These are phyloP conservation scores for Chaetura pelagica DNA, from an alignment of 2,113 vertebrate species.

Conservation along the genomic window DNA sequence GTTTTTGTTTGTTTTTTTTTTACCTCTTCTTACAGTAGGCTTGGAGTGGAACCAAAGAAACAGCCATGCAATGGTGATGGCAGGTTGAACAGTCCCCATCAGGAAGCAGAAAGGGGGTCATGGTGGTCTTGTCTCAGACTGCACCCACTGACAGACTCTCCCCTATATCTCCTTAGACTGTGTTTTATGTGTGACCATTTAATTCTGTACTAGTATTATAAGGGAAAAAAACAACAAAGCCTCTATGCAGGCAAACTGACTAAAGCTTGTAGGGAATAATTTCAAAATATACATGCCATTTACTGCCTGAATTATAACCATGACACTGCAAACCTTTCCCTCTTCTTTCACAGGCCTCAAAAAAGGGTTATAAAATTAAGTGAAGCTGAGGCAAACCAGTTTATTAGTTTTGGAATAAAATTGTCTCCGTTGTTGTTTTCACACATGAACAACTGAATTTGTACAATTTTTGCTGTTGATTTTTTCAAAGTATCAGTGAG, in stretches of 20 bases:
- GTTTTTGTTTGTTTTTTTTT: background rate
- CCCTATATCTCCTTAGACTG: background rate
- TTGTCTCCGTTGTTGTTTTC: accelerated
- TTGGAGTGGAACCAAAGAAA: background rate
- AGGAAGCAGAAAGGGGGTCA: background rate
- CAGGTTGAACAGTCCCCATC: background rate
- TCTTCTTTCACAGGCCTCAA: background rate
- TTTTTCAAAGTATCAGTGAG: background rate
- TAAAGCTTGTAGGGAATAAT: background rate
- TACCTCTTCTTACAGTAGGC: background rate
- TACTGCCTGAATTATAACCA: background rate
- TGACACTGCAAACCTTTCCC: background rate
- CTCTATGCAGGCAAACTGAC: background rate
- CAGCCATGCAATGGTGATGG: too few relatives aligned
- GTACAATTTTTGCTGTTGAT: accelerated
- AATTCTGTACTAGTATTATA: background rate
- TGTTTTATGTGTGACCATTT: background rate
- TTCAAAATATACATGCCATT: background rate
- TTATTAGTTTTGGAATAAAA: background rate
- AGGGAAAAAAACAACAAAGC: too few relatives aligned
- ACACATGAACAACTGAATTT: background rate
- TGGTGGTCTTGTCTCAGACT: background rate
- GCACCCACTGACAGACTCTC: background rate
- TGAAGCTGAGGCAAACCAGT: background rate
- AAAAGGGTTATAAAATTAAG: background rate